phyloP scores from a whole-genome alignment of 2,797 vertebrate genomes.

The Acomys russatus region DNA sequence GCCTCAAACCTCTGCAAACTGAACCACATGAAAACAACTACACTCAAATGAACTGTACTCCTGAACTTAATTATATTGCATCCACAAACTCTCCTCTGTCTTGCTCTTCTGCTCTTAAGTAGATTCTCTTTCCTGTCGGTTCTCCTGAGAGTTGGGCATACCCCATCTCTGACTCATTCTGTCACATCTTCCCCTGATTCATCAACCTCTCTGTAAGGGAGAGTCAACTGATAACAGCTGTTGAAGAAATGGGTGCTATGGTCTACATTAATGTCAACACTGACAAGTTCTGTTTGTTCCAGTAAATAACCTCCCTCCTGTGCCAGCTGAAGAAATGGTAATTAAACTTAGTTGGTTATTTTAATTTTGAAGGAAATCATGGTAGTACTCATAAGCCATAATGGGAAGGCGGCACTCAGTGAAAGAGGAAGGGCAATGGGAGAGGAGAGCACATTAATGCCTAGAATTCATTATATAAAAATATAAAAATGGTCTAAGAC shows the following conservation, averaged over 20 bases:
- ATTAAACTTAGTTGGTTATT: neutral
- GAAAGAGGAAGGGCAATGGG: neutral
- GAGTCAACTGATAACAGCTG: neutral
- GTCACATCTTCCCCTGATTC: too few relatives aligned
- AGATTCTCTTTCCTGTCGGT: too few relatives aligned
- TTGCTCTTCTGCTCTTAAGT: too few relatives aligned
- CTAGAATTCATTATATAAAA: neutral
- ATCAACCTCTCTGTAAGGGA: neutral
- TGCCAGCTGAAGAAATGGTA: neutral
- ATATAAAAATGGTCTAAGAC: neutral
- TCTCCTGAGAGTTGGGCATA: too few relatives aligned
- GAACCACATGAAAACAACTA: too few relatives aligned
- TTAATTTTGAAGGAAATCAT: neutral
- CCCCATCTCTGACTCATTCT: too few relatives aligned
- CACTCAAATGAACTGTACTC: too few relatives aligned
- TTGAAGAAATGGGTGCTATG: too few relatives aligned
- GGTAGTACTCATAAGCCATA: neutral
- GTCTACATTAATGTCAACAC: neutral
- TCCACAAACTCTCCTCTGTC: too few relatives aligned
- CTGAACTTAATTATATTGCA: too few relatives aligned
- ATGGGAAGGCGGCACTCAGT: neutral
- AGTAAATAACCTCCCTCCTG: neutral
- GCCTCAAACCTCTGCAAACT: too few relatives aligned
- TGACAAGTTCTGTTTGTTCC: neutral
- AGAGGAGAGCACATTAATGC: neutral